Conservation (phyloP, 2,888 invertebrate species). For the Xestia sexstrigata region DNA sequence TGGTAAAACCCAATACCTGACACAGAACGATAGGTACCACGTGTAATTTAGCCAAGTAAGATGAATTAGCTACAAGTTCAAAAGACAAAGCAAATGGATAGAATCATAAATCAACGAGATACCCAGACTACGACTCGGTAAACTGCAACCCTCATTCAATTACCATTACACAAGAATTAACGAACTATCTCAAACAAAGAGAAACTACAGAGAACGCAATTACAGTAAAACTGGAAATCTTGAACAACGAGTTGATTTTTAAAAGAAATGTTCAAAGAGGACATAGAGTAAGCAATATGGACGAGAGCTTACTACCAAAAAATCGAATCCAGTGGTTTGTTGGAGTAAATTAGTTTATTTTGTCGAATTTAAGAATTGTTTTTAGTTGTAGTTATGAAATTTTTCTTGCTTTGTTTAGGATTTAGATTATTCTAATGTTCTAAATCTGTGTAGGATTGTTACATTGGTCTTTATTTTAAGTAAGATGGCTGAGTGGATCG, state of each 20-base stretch:
- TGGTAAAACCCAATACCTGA: too few relatives aligned
- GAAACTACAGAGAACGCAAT: conserved; percentile 46
- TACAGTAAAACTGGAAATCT: conserved; percentile 49
- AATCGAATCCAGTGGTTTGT: conserved; percentile 60
- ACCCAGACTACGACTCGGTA: conserved; percentile 33
- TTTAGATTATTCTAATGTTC: too few relatives aligned
- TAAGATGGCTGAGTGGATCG: too few relatives aligned
- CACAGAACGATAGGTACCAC: too few relatives aligned
- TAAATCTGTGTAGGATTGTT: too few relatives aligned
- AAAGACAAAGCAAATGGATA: background rate
- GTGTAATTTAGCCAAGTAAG: too few relatives aligned
- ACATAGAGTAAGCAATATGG: conserved; percentile 48
- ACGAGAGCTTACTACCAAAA: conserved; percentile 50
- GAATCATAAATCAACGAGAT: background rate
- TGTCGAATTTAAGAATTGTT: too few relatives aligned
- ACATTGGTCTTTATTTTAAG: too few relatives aligned
- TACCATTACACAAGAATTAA: conserved; percentile 54
- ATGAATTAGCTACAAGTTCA: too few relatives aligned
- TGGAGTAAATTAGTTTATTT: too few relatives aligned
- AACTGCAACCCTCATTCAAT: conserved; percentile 42
- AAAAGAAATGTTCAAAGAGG: conserved; percentile 46
- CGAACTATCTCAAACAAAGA: conserved; percentile 47
- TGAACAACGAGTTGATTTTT: conserved; percentile 36
- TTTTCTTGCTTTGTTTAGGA: too few relatives aligned
- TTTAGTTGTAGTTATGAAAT: too few relatives aligned